Conservation (phyloP, 2,113 vertebrate species). For the Rana temporaria region DNA sequence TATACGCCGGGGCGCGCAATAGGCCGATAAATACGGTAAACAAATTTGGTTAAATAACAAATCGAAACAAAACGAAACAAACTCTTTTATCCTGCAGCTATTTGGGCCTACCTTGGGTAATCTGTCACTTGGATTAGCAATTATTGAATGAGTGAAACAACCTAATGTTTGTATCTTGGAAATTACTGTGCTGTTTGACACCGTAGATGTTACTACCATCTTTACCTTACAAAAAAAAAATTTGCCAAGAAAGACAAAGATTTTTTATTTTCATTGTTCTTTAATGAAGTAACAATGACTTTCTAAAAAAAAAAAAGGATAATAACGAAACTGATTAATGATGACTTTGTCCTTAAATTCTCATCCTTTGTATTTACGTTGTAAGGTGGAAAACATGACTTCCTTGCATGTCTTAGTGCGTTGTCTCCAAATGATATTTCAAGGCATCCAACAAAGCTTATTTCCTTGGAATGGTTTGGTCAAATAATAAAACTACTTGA, state of each 20-base stretch:
- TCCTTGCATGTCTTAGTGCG: constrained; percentile 56
- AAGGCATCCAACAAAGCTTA: constrained; percentile 71
- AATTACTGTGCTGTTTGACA: too few relatives aligned
- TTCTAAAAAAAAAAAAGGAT: constrained; percentile 2
- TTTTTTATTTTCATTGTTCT: constrained; percentile 7
- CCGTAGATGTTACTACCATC: too few relatives aligned
- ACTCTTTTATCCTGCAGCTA: too few relatives aligned
- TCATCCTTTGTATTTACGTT: neutral
- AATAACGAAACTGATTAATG: constrained; percentile 20
- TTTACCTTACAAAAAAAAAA: neutral
- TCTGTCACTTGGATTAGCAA: too few relatives aligned
- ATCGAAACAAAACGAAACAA: too few relatives aligned
- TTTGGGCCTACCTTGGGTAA: too few relatives aligned
- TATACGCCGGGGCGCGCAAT: too few relatives aligned
- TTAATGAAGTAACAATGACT: neutral
- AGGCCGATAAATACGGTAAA: too few relatives aligned
- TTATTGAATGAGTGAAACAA: too few relatives aligned
- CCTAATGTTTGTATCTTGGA: too few relatives aligned
- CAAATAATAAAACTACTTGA: constrained; percentile 78
- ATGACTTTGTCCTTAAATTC: constrained; percentile 33
- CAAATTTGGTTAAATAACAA: too few relatives aligned
- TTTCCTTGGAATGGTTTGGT: constrained; percentile 73
- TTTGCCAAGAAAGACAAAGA: constrained; percentile 19
- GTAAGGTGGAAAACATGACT: constrained; percentile 65
- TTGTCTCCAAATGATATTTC: constrained; percentile 76